Evolutionary conservation across 2,797 vertebrate species (phyloP).

Genomic region (Acrossocheilus wenchowensis): DNA sequence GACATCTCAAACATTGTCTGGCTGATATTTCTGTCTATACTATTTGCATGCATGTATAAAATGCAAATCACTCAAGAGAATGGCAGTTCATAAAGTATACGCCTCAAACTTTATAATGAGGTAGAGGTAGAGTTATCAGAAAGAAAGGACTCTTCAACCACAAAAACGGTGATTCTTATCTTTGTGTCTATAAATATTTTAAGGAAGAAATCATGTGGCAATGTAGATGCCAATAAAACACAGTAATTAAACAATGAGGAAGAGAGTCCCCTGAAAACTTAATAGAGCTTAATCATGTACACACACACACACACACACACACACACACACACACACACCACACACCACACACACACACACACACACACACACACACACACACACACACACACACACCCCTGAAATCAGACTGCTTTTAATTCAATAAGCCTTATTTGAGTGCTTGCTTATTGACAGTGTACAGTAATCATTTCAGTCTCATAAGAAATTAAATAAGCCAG

Average conservation of each 20-base stretch:
- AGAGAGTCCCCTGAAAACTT: neutral
- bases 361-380: neutral
- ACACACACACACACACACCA: neutral
- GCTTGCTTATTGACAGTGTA: too few relatives aligned
- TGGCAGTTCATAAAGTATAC: neutral
- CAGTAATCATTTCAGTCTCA: neutral
- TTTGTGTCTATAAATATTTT: neutral
- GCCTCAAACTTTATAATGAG: too few relatives aligned
- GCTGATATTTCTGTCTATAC: neutral
- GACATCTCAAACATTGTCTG: neutral
- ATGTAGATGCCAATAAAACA: neutral
- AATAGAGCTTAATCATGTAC: neutral
- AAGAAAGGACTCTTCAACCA: neutral
- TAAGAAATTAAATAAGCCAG: slow-evolving; percentile 20
- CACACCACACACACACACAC: neutral
- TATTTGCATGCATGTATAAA: neutral
- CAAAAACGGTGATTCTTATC: slow-evolving; percentile 24
- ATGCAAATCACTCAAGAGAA: neutral
- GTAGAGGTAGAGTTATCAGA: neutral
- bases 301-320: neutral
- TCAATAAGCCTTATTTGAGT: neutral
- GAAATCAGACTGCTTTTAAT: neutral
- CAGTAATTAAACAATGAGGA: neutral
- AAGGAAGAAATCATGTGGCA: neutral
- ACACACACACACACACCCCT: neutral